Base-by-base conservation (phyloP, 1,140 invertebrate genomes). In the Anoplolepis gracilipes region DNA sequence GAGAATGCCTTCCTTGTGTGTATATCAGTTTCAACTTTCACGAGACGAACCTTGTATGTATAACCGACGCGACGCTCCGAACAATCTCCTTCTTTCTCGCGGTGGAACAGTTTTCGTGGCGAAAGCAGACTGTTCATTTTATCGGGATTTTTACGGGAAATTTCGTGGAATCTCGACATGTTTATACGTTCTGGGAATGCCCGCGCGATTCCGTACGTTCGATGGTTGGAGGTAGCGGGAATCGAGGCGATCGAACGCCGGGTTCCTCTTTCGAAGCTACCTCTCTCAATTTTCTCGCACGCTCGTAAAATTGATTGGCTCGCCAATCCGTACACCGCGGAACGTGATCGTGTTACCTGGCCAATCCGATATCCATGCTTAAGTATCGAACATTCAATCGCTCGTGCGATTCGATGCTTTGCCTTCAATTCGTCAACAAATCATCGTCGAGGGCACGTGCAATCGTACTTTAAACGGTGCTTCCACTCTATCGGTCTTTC, bases 1-100 rank as follows among this genome's bases (percentile, higher is more conserved):
- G 84, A 85, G 73, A 85, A 79, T 67, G 61, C 62, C 46, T 67
- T 64, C 61, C 59, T 64, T 55, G 53, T 72, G 28, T 55, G 53
- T 72, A n/a, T 73, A 82, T 82, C 78, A 33, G 67, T 82, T 42
- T 82, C 78, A 61, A 82, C 78, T 82, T 84, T 77, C 81, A 84
- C 81, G 59, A n/a, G n/a, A 10, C 33, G 55, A n/a, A 64, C 46
- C 72, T 84, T 46, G 42, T 13, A 46, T 46, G 42, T 13, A 46
- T 33, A 59, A 55, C 79, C 36, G 16, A 70, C 75, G 22, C 33
- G n/a, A 16, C 42, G 13, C 19, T 7, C 36, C 6, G 30, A 22
- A 46, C 25, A 30, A 36, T n/a, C 79, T 46, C 57, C 67, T 72
- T 16, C 22, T 70, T 57, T 42, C 30, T 57, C 42, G 46, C 77